Percentiles rank a stretch among this genome's conserved stretches.
Conservation (phyloP, 2,113 vertebrate species). For the Alligator mississippiensis region DNA sequence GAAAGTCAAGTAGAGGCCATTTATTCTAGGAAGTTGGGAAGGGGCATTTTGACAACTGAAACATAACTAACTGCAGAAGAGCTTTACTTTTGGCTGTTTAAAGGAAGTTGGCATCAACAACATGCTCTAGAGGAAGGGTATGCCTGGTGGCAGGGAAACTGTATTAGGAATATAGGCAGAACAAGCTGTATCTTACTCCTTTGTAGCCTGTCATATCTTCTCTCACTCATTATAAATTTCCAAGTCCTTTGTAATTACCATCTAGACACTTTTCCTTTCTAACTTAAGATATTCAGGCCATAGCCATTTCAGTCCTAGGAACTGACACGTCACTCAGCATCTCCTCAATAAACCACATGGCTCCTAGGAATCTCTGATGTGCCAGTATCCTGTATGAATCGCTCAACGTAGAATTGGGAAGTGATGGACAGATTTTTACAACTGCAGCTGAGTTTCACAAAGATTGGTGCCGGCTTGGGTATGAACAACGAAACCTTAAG, state of each 20-base stretch:
- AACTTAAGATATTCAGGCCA: not conserved
- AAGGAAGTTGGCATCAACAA: not conserved
- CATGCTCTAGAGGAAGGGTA: not conserved
- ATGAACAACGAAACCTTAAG: not conserved
- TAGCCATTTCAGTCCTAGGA: slow-evolving; percentile 1
- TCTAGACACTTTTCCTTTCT: not conserved
- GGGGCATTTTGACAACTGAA: not conserved
- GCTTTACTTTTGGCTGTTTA: not conserved
- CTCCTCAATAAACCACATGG: not conserved
- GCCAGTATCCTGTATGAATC: not conserved
- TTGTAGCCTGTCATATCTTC: not conserved
- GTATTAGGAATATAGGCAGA: not conserved
- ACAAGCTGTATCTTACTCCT: no score
- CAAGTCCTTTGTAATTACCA: not conserved
- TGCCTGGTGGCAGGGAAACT: not conserved
- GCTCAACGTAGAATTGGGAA: not conserved
- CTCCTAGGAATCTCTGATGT: not conserved
- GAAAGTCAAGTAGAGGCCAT: not conserved
- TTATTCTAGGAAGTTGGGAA: not conserved
- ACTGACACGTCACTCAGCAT: not conserved
- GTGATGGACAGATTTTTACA: not conserved
- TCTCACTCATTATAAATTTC: slow-evolving; percentile 25
- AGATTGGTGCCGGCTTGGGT: not conserved
- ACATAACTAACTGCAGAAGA: not conserved
- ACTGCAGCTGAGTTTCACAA: not conserved